Evolutionary conservation across 2,888 invertebrate genomes (phyloP).

Genomic region (Drosophila picticornis): DNA sequence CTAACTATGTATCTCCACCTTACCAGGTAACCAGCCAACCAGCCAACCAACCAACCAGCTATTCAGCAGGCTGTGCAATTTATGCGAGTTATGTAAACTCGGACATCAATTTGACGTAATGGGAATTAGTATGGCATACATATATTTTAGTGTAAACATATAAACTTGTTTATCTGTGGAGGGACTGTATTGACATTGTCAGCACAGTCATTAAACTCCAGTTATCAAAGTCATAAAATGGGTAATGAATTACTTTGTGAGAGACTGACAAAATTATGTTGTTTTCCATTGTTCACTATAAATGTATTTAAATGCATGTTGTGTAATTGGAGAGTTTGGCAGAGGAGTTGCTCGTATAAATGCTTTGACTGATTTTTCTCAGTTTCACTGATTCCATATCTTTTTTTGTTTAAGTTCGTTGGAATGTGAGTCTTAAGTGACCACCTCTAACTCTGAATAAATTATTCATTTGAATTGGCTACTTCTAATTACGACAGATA

Average conservation of each 20-base stretch:
- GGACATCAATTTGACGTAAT: slow-evolving; percentile 78
- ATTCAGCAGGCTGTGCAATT: slow-evolving; percentile 50
- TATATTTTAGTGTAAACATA: slow-evolving; percentile 15
- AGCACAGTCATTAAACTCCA: slow-evolving; percentile 49
- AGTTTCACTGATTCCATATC: not conserved
- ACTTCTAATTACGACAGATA: not conserved
- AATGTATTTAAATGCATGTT: not conserved
- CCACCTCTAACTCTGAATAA: too few relatives aligned
- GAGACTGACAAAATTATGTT: slow-evolving; percentile 14
- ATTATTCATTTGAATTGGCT: not conserved
- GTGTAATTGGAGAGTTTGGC: slow-evolving; percentile 4
- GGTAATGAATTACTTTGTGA: slow-evolving; percentile 20
- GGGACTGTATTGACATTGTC: slow-evolving; percentile 43
- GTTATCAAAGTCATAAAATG: slow-evolving; percentile 47
- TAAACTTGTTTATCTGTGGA: slow-evolving; percentile 43
- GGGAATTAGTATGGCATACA: slow-evolving; percentile 43
- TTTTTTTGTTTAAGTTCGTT: not conserved
- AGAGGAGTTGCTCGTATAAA: not conserved
- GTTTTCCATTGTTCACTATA: slow-evolving; percentile 1
- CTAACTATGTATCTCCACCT: slow-evolving; percentile 4
- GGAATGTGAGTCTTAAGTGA: not conserved
- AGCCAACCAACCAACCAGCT: slow-evolving; percentile 3
- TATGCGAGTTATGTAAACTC: slow-evolving; percentile 73
- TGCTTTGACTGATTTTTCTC: not conserved
- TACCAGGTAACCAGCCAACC: slow-evolving; percentile 4